Base-by-base conservation (phyloP, 2,113 vertebrate genomes). In the Candoia aspera region DNA sequence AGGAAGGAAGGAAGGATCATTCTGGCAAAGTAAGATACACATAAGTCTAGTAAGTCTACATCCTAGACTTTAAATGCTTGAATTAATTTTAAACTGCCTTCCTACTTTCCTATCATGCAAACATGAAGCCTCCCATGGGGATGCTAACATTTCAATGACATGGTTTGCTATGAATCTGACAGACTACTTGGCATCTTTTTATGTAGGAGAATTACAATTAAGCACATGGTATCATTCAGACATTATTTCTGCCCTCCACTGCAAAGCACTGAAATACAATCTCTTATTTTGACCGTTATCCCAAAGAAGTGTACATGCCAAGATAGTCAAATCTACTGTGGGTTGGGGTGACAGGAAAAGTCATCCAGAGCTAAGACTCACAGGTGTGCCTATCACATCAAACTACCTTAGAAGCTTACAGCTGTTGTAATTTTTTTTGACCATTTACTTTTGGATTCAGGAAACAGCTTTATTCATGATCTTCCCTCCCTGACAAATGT, bases 71-170 rank as follows among this genome's bases (percentile, higher is more conserved):
- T 94, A 88, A 92, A 91, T 42, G 29, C 3, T 86, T 92, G 55
- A 92, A 59, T 94, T 90, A 15, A 42, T 64, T 93, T 95, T 88
- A 92, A 89, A 95, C 26, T 6, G 57, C 6, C 49, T 88, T 6
- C 0, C 0, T 0, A 0, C 89, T 92, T 93, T 90, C 86, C 88
- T 87, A 91, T 92, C 93, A 95, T 91, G 90, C 84, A 92, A 59
- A 94, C 89, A 93, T 95, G 93, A 91, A 90, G 21, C 90, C 91
- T 95, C 94, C 92, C 94, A 86, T 93, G 95, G 94, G 93, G 93
- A 93, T 87, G 92, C 93, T 92, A 84, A 21, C 55, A 59, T 95
- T 96, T 21, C 0, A 90, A 86, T 68, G 92, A 92, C 90, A 91
- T 91, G 0, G 54, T 88, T 94, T 92, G 89, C 79, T 91, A 91